Base-by-base conservation (phyloP, 2,888 invertebrate species). In the Andrena haemorrhoa region DNA sequence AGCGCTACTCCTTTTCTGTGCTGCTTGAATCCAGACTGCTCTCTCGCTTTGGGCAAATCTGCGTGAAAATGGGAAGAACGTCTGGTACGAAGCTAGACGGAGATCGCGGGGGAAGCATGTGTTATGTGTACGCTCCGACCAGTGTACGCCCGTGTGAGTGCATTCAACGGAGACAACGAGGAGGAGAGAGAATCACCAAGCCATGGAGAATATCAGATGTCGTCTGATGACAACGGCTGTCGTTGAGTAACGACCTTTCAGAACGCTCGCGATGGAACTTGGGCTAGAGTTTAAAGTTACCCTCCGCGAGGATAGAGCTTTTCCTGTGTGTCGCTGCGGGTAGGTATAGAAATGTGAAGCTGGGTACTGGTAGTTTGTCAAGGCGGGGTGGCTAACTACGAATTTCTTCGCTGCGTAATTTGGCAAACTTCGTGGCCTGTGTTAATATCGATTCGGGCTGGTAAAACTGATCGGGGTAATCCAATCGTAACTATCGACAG, bases 41-140 rank as follows among this genome's bases (percentile, higher is more conserved):
- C 64, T 76, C 86, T 86, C 74, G 79, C 88, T 91, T 90, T 88
- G 88, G 89, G 89, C 86, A 89, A 88, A 91, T 91, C 88, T 90
- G 86, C 89, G 90, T 89, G 89, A 88, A 90, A 91, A 92, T 88
- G 88, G 80, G 80, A 84, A 75, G 82, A 87, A 85, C 80, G 81
- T 84, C 84, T 82, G 74, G 66, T 6, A n/a, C 23, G 74, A 60
- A 41, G 20, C 35, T n/a, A n/a, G 26, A 5, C 49, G 61, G 53
- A 33, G 47, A 10, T 23, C 65, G 31, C 29, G n/a, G 53, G 63
- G 12, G 10, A 20, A 20, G 33, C n/a, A n/a, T 73, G 65, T 47
- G 73, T 70, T 65, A 60, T 6, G 71, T 79, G 58, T 51, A 53
- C 26, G 47, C 26, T 58, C 47, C n/a, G 49, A 31, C 20, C 5